These are phyloP conservation scores for Saccopteryx bilineata DNA, from an alignment of 2,113 vertebrate genomes.

Conservation along the genomic window DNA sequence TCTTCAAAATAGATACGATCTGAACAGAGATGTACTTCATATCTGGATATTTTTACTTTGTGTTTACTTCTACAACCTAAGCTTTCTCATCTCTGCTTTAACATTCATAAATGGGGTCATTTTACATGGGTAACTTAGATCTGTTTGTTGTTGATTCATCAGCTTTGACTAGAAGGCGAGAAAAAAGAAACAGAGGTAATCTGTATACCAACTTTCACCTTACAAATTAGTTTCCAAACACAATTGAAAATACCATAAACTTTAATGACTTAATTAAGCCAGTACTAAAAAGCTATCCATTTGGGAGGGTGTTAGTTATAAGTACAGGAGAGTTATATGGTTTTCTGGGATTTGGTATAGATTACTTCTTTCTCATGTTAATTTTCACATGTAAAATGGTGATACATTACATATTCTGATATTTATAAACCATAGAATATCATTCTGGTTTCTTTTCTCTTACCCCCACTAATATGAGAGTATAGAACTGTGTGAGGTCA, in stretches of 20 bases:
- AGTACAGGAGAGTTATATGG: neutral
- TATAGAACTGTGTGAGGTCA: neutral
- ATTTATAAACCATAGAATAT: neutral
- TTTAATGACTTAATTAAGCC: conserved; percentile 72
- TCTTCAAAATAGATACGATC: conserved; percentile 45
- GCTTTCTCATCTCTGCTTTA: conserved; percentile 3
- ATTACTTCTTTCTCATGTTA: neutral
- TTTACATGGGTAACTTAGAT: neutral
- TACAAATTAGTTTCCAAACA: conserved; percentile 63
- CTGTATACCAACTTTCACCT: conserved; percentile 41
- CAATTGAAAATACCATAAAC: conserved; percentile 61
- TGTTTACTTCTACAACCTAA: neutral
- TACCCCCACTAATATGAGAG: neutral
- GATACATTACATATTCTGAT: neutral
- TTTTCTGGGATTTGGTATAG: conserved; percentile 9
- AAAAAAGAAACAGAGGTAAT: conserved; percentile 26
- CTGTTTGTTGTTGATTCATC: conserved; percentile 26
- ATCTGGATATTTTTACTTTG: conserved; percentile 1
- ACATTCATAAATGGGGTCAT: conserved; percentile 50
- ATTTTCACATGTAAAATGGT: conserved; percentile 9
- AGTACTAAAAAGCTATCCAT: conserved; percentile 43
- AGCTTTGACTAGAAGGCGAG: conserved; percentile 19
- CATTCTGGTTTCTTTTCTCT: neutral
- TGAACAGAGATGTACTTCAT: conserved; percentile 38
- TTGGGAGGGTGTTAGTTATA: neutral